Evolutionary conservation across 2,113 vertebrate species (phyloP), one percentile per base, ranked within the genome.

Genomic region (Oplegnathus fasciatus): DNA sequence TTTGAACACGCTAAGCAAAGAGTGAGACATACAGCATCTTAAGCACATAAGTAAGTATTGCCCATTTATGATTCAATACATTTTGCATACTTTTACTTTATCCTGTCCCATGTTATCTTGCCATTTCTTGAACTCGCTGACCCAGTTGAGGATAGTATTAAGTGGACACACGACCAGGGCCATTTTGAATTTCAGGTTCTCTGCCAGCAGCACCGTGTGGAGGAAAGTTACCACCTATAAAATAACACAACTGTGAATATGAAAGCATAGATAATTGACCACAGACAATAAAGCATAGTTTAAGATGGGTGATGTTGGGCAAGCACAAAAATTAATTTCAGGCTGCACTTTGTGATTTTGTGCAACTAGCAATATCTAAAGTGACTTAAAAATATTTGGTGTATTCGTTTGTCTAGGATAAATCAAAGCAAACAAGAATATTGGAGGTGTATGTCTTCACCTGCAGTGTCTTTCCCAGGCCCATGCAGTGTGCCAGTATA

Each of bases 401-500:
- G 37, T 34, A 75, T 32, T 57, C 6, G 1, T 48, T 34, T 9
- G 11, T 8, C 42, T 46, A 24, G 24, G 11, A 28, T 52, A 18
- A 75, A 70, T 50, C 9, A 46, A 71, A 71, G 42, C 42, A 58
- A 32, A 79, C 1, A 2, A 22, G 14, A 58, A 44, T 22, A 48
- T 2, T 42, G 17, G n/a, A 13, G 4, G 10, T 34, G 24, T 55
- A 9, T 73, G 42, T 94, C 4, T 61, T 94, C 91, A 99, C 98
- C 98, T 99, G 98, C 79, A 99, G 94, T 0, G 98, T 99, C 87
- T 99, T 99, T 46, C 98, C 98, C 79, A 99, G 95, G 61, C 98
- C 98, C 98, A 99, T 99, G 91, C 98, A 99, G 91, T 99, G 98
- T 30, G 98, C 98, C 83, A 99, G 95, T 89, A 99, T 97, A 79